These are phyloP conservation scores for Mesaphorura yosii DNA, from an alignment of 1,140 invertebrate species.

Conservation along the genomic window DNA sequence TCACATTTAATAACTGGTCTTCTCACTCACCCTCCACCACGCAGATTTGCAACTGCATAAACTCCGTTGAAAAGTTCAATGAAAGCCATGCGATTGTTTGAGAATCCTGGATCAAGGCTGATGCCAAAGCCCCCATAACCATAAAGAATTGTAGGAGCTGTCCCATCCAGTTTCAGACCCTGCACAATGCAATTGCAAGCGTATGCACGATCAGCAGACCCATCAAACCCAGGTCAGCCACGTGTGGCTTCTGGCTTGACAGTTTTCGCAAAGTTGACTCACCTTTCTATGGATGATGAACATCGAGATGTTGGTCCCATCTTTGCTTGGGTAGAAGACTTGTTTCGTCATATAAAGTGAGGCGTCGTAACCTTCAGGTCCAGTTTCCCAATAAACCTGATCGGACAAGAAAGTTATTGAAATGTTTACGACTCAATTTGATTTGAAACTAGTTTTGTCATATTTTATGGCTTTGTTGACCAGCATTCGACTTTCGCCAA, in stretches of 20 bases:
- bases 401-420: slow-evolving; percentile 33
- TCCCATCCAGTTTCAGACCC: slow-evolving; percentile 44
- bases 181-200: slow-evolving; percentile 26
- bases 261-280: no score
- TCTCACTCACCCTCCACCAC: slow-evolving; percentile 74
- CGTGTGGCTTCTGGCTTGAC: no score
- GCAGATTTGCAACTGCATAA: slow-evolving; percentile 82
- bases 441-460: not conserved
- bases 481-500: no score
- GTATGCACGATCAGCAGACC: no score
- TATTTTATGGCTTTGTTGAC: no score
- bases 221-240: no score
- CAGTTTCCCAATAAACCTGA: slow-evolving; percentile 74
- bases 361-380: slow-evolving; percentile 71
- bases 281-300: slow-evolving; percentile 82
- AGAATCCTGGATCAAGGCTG: slow-evolving; percentile 73
- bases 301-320: slow-evolving; percentile 94
- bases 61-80: slow-evolving; percentile 81
- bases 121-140: slow-evolving; percentile 98
- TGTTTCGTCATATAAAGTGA: slow-evolving; percentile 72
- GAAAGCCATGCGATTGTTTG: slow-evolving; percentile 69
- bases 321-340: slow-evolving; percentile 88
- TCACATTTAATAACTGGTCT: slow-evolving; percentile 6
- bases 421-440: slow-evolving; percentile 12
- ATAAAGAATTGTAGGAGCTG: slow-evolving; percentile 71